Percentiles rank a stretch among this genome's conserved stretches.
Conservation (phyloP, 64 coral and sea anemone species). For the Stichodactyla mertensii region DNA sequence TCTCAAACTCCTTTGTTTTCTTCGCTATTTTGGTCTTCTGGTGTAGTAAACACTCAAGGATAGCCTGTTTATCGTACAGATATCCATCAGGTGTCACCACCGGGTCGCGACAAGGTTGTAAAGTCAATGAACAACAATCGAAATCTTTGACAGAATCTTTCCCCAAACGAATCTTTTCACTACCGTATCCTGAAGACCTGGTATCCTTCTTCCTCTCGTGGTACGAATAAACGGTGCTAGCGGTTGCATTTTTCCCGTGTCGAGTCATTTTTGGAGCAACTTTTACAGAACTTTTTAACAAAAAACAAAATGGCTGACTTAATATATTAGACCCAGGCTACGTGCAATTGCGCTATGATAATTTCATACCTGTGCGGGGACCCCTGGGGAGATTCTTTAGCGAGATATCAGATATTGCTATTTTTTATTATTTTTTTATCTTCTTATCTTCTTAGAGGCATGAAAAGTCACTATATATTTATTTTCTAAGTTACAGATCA, state of each 20-base stretch:
- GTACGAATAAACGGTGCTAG: constrained; percentile 89
- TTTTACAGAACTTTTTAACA: neutral
- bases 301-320: neutral
- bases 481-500: too few relatives aligned
- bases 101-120: constrained; percentile 91
- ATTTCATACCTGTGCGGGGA: neutral
- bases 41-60: constrained; percentile 88
- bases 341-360: neutral
- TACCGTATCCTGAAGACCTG: constrained; percentile 86
- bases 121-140: constrained; percentile 87
- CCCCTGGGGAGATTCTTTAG: neutral
- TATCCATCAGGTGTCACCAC: constrained; percentile 82
- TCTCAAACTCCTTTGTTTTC: constrained; percentile 93
- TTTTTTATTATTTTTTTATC: too few relatives aligned
- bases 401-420: neutral
- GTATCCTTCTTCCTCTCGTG: constrained; percentile 95
- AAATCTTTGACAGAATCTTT: constrained; percentile 97
- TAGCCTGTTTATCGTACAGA: constrained; percentile 91
- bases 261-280: constrained; percentile 59
- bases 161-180: constrained; percentile 89
- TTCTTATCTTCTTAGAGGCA: too few relatives aligned
- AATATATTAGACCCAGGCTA: neutral
- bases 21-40: constrained; percentile 92
- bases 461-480: too few relatives aligned
- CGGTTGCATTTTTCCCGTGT: constrained; percentile 90